phyloP scores from a whole-genome alignment of 2,888 invertebrate species.

The Papilio protenor region DNA sequence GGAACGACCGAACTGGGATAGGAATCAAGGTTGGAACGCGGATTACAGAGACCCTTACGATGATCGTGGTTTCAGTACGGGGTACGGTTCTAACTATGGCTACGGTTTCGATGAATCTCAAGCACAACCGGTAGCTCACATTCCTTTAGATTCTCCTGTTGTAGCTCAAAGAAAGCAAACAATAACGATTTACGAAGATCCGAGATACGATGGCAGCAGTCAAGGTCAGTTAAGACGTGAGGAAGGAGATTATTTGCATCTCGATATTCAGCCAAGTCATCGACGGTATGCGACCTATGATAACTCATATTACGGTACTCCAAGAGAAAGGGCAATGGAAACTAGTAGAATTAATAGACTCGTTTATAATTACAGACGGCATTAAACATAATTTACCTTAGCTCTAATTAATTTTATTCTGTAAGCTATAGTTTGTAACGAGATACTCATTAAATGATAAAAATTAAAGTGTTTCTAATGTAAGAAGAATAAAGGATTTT shows the following conservation, averaged over 20 bases:
- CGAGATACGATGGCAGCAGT: constrained; percentile 74
- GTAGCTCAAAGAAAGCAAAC: constrained; percentile 79
- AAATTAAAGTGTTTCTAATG: constrained; percentile 6
- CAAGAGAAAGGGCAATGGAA: constrained; percentile 66
- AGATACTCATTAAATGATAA: constrained; percentile 59
- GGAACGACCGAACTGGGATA: constrained; percentile 61
- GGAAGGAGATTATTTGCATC: constrained; percentile 74
- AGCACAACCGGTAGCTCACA: constrained; percentile 66
- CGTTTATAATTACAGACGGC: constrained; percentile 79
- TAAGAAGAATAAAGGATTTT: constrained; percentile 46
- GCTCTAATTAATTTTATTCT: background rate
- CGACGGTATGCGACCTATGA: constrained; percentile 79
- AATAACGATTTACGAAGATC: constrained; percentile 82
- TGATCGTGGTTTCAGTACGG: constrained; percentile 71
- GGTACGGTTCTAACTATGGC: constrained; percentile 72
- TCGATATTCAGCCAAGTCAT: constrained; percentile 77
- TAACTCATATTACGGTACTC: constrained; percentile 71
- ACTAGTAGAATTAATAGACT: constrained; percentile 80
- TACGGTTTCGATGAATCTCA: constrained; percentile 76
- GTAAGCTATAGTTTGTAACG: constrained; percentile 52
- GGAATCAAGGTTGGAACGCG: constrained; percentile 60
- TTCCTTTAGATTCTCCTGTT: constrained; percentile 70
- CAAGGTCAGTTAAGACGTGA: constrained; percentile 71
- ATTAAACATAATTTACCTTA: constrained; percentile 52
- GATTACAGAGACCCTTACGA: constrained; percentile 76